Evolutionary conservation across 2,888 invertebrate species (phyloP), one percentile per base, ranked within the genome.

Genomic region (Geophilus truncorum): DNA sequence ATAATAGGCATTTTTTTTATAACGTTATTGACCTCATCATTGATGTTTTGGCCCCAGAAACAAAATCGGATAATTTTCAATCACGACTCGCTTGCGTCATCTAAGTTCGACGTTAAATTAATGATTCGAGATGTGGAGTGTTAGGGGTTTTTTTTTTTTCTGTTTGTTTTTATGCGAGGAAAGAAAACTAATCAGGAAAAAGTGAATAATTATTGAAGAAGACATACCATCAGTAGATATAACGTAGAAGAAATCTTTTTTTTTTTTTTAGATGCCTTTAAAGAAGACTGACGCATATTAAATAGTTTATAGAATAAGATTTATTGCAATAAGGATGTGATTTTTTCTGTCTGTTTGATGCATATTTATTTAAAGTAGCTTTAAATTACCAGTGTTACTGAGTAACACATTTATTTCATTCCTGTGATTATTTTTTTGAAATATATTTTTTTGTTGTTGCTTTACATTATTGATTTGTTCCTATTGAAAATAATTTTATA

Each of bases 1-100:
- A 23, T 76, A 40, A 9, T 30, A 82, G 82, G 82, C 77, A 82
- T 81, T 77, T 82, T 36, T 40, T 82, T 12, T 82, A 81, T 77
- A 70, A 80, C 51, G 51, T 82, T 36, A 32, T 82, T 76, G 82
- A 82, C 70, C 34, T 82, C 12, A n/a, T 82, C n/a, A 79, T 82
- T 25, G 82, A 82, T 21, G 23, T 23, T 7, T 57, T 79, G 51
- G 79, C 62, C 23, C 79, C 79, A n/a, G 79, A 79, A 57, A 79
- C 32, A 21, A 45, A 57, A 77, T 34, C 77, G 10, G 32, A 32
- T 5, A 36, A 32, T 23, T 77, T 77, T 23, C 77, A 77, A 77
- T 32, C 32, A 12, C 32, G 32, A n/a, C 18, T 77, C 18, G 36
- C 36, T 23, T 21, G 30, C n/a, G 32, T 32, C 7, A 6, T 32